A percentile compares a stretch with the other conserved stretches of the same genome.
phyloP scores from a whole-genome alignment of 2,113 vertebrate species.

The Proteles cristata region DNA sequence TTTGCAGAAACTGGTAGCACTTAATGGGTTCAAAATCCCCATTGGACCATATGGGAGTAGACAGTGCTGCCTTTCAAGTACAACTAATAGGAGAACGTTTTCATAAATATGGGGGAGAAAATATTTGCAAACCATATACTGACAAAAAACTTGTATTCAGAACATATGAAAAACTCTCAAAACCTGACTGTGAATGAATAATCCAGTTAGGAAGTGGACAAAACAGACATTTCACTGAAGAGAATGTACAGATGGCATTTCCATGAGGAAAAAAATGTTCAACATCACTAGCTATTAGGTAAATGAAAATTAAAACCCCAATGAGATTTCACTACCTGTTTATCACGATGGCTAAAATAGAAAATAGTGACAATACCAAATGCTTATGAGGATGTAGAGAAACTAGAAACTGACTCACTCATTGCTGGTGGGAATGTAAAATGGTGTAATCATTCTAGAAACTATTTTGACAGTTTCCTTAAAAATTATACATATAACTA shows the following conservation, averaged over 20 bases:
- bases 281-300: not conserved
- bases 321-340: not conserved
- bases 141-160: not conserved
- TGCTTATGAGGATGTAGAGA: not conserved
- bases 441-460: not conserved
- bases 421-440: not conserved
- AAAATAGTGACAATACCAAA: not conserved
- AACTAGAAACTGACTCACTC: not conserved
- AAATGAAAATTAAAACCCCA: not conserved
- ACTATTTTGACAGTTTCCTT: not conserved
- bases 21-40: not conserved
- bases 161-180: slow-evolving; percentile 1
- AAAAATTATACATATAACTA: not conserved
- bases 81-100: not conserved
- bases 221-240: not conserved
- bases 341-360: not conserved
- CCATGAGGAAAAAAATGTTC: not conserved
- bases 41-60: not conserved
- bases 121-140: not conserved
- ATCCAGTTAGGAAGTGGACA: not conserved
- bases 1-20: not conserved
- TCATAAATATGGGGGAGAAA: not conserved
- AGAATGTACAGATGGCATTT: not conserved
- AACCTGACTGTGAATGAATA: not conserved
- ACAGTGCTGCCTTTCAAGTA: not conserved